Evolutionary conservation across 2,797 vertebrate genomes (phyloP).

Genomic region (Mergus octosetaceus): DNA sequence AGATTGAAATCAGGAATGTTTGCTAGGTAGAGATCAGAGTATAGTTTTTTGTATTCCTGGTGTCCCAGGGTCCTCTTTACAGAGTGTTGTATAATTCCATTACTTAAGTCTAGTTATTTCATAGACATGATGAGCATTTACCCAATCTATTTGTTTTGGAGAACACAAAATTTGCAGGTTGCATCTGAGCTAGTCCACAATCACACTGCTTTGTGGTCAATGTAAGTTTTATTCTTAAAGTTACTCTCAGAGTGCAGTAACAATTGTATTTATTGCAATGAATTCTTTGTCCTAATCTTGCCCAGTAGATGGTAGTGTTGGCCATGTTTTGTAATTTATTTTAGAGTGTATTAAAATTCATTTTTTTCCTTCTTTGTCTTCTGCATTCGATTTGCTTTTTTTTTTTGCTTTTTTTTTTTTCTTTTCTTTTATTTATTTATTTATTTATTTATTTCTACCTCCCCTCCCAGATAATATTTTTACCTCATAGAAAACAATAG

Average conservation of each 20-base stretch:
- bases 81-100: not conserved
- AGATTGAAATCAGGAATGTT: not conserved
- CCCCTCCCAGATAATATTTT: not conserved
- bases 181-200: not conserved
- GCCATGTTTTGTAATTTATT: conserved; percentile 68
- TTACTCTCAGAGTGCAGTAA: not conserved
- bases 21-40: not conserved
- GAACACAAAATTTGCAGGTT: not conserved
- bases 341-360: not conserved
- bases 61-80: not conserved
- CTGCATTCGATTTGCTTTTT: not conserved
- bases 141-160: not conserved
- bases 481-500: not conserved
- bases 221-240: not conserved
- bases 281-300: conserved; percentile 68
- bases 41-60: not conserved
- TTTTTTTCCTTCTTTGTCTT: not conserved
- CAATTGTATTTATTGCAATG: not conserved
- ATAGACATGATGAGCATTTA: not conserved
- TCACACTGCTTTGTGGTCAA: not conserved
- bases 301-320: conserved; percentile 83
- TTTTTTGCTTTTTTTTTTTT: conserved; percentile 76
- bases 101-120: not conserved
- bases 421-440: conserved; percentile 63
- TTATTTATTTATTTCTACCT: not conserved